Conservation (phyloP, 2,113 vertebrate genomes). For the Muntiacus muntjak region DNA sequence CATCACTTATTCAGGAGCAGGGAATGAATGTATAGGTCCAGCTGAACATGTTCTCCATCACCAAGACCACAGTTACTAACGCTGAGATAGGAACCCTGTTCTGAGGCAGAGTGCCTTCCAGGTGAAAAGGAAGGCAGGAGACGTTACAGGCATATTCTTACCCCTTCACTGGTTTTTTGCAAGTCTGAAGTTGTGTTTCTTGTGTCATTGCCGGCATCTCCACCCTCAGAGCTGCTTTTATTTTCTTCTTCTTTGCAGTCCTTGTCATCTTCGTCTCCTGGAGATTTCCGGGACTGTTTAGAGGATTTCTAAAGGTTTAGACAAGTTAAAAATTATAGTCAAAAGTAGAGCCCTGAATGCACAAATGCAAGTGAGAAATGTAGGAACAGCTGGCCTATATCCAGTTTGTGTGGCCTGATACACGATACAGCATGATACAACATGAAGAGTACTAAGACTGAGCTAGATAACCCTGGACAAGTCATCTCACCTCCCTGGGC, state of each 20-base stretch:
- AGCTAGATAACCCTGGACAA: neutral
- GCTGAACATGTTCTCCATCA: neutral
- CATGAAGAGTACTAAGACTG: neutral
- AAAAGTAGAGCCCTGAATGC: constrained; percentile 10
- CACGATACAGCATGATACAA: neutral
- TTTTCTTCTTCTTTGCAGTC: constrained; percentile 95
- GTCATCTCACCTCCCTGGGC: neutral
- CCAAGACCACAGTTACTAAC: neutral
- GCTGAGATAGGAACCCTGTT: neutral
- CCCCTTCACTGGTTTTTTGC: constrained; percentile 93
- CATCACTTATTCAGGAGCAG: neutral
- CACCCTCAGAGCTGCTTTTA: constrained; percentile 93
- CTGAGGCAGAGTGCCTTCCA: neutral
- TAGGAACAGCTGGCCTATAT: neutral
- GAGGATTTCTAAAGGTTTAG: constrained; percentile 88
- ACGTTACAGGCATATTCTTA: constrained; percentile 62
- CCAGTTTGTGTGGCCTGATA: neutral
- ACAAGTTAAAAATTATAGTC: constrained; percentile 58
- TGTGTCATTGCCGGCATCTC: constrained; percentile 91
- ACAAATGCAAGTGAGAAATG: neutral
- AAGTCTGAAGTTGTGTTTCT: constrained; percentile 89
- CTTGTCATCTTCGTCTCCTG: constrained; percentile 92
- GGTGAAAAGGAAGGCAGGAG: neutral
- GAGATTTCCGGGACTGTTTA: constrained; percentile 94
- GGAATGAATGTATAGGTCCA: accelerated